These are phyloP conservation scores for Smutsia temminckii DNA, from an alignment of 2,797 vertebrate genomes.

Conservation along the genomic window DNA sequence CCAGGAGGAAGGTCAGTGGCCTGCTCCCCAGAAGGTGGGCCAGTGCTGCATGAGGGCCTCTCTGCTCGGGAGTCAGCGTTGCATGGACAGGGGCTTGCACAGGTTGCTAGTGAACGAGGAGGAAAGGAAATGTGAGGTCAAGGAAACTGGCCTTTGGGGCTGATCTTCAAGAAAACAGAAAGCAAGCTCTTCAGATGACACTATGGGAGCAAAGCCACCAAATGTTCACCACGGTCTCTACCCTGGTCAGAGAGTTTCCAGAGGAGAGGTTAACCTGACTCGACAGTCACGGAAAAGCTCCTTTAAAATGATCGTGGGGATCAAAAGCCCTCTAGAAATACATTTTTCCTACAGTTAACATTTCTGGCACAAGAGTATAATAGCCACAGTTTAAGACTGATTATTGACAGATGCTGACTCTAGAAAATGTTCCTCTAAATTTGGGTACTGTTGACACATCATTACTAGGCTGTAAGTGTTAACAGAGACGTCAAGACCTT, in stretches of 20 bases:
- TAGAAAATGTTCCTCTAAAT: neutral
- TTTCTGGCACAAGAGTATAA: neutral
- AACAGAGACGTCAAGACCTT: neutral
- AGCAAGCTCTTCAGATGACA: neutral
- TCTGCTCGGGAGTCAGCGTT: neutral
- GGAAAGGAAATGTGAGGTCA: neutral
- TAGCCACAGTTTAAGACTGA: neutral
- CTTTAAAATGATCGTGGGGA: neutral
- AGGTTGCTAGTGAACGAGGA: neutral
- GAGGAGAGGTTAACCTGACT: rapidly evolving
- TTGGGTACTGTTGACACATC: rapidly evolving
- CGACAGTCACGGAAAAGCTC: neutral
- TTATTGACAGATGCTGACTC: neutral
- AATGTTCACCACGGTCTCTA: neutral
- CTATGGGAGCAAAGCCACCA: neutral
- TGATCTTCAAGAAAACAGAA: neutral
- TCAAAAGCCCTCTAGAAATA: neutral
- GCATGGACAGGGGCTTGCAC: neutral
- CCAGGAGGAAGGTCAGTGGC: neutral
- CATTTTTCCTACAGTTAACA: neutral
- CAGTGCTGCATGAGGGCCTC: neutral
- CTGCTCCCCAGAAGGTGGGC: neutral
- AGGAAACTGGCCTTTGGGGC: neutral
- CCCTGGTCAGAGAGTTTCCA: neutral
- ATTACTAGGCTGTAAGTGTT: neutral